Conservation (phyloP, 30 jellyfish, hydroid and myxozoan genomes). For the Chironex yamaguchii region DNA sequence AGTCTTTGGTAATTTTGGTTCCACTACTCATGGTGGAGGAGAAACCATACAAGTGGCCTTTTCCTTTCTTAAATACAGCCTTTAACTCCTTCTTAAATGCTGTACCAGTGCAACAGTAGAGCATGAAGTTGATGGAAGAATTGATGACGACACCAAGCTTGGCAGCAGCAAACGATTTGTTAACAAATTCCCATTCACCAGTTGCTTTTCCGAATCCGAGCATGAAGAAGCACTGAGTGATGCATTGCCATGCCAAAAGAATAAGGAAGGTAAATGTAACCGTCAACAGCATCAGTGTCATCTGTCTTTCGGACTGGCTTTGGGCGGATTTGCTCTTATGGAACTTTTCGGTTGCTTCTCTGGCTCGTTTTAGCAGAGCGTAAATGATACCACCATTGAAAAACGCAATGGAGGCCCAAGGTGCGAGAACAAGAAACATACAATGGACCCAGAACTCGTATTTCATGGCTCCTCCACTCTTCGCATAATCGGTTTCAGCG, state of each 20-base stretch:
- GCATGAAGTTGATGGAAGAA: slow-evolving; percentile 76
- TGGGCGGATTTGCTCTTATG: slow-evolving; percentile 1
- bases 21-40: too few relatives aligned
- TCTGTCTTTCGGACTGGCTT: slow-evolving; percentile 71
- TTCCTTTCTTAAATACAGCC: too few relatives aligned
- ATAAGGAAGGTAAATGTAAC: slow-evolving; percentile 72
- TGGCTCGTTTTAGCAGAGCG: slow-evolving; percentile 3
- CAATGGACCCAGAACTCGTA: slow-evolving; percentile 91
- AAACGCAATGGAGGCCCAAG: slow-evolving; percentile 78
- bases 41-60: too few relatives aligned
- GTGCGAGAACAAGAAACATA: slow-evolving; percentile 78
- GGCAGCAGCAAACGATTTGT: slow-evolving; percentile 63
- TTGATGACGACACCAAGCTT: slow-evolving; percentile 71
- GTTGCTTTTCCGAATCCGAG: slow-evolving; percentile 3
- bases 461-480: slow-evolving; percentile 46
- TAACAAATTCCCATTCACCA: slow-evolving; percentile 27
- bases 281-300: slow-evolving; percentile 75
- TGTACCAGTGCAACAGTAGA: slow-evolving; percentile 58
- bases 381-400: slow-evolving; percentile 71
- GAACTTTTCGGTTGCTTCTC: slow-evolving; percentile 12
- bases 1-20: too few relatives aligned
- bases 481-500: slow-evolving; percentile 57
- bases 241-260: slow-evolving; percentile 88
- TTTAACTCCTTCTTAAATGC: slow-evolving; percentile 61
- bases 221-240: slow-evolving; percentile 90